Evolutionary conservation across 2,888 invertebrate species (phyloP).

Genomic region (Punctoribates punctum): DNA sequence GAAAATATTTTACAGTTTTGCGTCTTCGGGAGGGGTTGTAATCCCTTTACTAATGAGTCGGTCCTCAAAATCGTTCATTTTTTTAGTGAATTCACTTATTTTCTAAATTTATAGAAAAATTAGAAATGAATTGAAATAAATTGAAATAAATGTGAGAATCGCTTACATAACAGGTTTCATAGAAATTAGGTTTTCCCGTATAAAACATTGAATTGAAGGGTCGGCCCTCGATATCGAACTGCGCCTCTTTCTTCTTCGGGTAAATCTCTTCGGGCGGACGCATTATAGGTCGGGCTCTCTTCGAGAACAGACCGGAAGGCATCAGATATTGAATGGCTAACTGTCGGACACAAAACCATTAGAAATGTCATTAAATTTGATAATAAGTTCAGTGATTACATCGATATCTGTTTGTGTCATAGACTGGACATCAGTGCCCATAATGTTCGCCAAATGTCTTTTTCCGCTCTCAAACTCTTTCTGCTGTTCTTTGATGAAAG

Average conservation of each 20-base stretch:
- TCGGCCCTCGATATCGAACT: conserved; percentile 84
- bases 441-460: conserved; percentile 95
- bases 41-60: conserved; percentile 63
- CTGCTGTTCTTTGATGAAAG: conserved; percentile 73
- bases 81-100: conserved; percentile 52
- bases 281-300: conserved; percentile 81
- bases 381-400: conserved; percentile 58
- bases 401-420: conserved; percentile 83
- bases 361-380: conserved; percentile 35
- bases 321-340: conserved; percentile 88
- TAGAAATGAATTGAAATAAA: conserved; percentile 28
- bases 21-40: conserved; percentile 60
- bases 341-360: conserved; percentile 56
- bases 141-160: conserved; percentile 55
- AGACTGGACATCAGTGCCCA: conserved; percentile 86
- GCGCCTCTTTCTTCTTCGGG: conserved; percentile 73
- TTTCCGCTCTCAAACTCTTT: conserved; percentile 84
- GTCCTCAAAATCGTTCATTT: conserved; percentile 65
- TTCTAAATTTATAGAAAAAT: conserved; percentile 56
- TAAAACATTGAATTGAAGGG: conserved; percentile 90
- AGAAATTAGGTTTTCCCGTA: conserved; percentile 80
- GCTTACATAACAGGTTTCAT: conserved; percentile 61
- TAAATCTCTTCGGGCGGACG: conserved; percentile 78
- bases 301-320: conserved; percentile 85
- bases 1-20: conserved; percentile 56